A percentile compares a stretch with the other conserved stretches of the same genome.
These are phyloP conservation scores for Drosophila borborema DNA, from an alignment of 2,888 invertebrate genomes.

Conservation along the genomic window DNA sequence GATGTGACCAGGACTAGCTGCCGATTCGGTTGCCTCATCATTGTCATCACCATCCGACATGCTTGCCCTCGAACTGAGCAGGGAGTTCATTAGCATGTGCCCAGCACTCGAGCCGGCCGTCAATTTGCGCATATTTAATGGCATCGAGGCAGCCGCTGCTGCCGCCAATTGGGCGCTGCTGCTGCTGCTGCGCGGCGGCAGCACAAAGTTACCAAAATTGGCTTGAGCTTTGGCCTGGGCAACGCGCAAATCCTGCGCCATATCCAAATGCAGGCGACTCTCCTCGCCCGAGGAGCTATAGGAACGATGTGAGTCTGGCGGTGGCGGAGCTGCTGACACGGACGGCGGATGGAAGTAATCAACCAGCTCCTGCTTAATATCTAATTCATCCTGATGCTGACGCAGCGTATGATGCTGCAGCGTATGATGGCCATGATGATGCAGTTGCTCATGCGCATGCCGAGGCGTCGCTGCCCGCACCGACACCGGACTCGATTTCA, in stretches of 20 bases:
- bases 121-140: conserved; percentile 81
- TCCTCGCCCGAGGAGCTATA: conserved; percentile 82
- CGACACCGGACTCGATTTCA: conserved; percentile 59
- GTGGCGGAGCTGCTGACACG: conserved; percentile 69
- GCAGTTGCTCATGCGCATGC: conserved; percentile 70
- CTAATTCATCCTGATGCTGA: conserved; percentile 75
- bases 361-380: conserved; percentile 83
- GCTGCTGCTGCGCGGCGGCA: conserved; percentile 71
- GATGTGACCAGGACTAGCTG: conserved; percentile 66
- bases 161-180: conserved; percentile 34
- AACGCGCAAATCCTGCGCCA: conserved; percentile 83
- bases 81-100: conserved; percentile 81
- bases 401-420: conserved; percentile 35
- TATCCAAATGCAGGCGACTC: conserved; percentile 79
- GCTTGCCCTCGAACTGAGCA: conserved; percentile 78
- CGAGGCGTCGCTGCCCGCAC: conserved; percentile 61
- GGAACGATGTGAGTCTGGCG: conserved; percentile 83
- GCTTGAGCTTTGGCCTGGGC: conserved; percentile 79
- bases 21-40: conserved; percentile 73
- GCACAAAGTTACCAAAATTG: conserved; percentile 78
- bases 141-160: conserved; percentile 56
- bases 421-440: conserved; percentile 49
- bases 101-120: conserved; percentile 69
- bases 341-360: conserved; percentile 81
- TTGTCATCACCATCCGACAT: conserved; percentile 77